These are phyloP conservation scores for Anas bernieri DNA, from an alignment of 2,797 vertebrate genomes.

Conservation along the genomic window DNA sequence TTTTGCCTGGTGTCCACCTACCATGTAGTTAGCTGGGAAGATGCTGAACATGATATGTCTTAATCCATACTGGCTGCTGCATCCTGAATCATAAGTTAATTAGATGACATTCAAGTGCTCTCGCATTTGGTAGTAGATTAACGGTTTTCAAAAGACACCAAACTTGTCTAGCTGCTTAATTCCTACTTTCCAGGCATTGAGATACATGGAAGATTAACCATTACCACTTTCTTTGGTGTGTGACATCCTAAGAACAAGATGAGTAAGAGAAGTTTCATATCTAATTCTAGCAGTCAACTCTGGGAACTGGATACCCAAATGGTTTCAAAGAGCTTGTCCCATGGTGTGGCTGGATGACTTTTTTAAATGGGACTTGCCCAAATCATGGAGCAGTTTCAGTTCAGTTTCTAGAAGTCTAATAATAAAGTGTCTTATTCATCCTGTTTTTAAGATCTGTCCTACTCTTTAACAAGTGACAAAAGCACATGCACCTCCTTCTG, in stretches of 20 bases:
- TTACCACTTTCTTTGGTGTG: neutral
- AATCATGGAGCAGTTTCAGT: neutral
- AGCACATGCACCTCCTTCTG: neutral
- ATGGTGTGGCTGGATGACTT: neutral
- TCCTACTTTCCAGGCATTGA: conserved; percentile 5
- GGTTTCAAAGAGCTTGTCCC: neutral
- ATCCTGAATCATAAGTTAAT: neutral
- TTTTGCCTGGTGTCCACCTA: neutral
- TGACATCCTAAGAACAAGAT: neutral
- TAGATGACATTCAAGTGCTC: neutral
- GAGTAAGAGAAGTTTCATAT: neutral
- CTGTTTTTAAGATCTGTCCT: neutral
- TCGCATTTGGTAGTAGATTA: neutral
- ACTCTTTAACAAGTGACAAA: neutral
- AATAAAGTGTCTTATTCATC: neutral
- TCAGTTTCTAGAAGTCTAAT: neutral
- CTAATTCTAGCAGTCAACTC: neutral
- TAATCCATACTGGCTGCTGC: neutral
- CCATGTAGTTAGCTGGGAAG: accelerated
- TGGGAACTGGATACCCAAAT: neutral
- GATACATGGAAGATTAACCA: neutral
- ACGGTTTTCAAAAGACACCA: neutral
- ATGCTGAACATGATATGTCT: neutral
- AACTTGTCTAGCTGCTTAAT: neutral
- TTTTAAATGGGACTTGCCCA: neutral